Evolutionary conservation across 35 echinoderm and acorn worm species (phyloP).

Genomic region (Apostichopus parvimensis): DNA sequence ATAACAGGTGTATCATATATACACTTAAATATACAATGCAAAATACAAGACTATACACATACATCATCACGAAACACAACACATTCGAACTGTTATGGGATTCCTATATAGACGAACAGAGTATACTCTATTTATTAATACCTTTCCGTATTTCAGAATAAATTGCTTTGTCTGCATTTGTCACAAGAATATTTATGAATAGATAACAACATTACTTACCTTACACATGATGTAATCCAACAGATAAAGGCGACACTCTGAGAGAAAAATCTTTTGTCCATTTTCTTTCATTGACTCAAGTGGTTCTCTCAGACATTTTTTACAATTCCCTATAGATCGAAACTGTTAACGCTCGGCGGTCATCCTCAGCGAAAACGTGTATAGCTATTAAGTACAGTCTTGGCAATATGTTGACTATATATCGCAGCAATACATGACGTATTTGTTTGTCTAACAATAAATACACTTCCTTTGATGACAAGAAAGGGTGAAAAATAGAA

Average conservation of each 20-base stretch:
- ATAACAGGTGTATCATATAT: no score
- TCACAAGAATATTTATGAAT: no score
- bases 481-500: not conserved
- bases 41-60: no score
- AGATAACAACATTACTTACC: not conserved
- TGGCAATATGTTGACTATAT: not conserved
- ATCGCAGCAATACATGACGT: not conserved
- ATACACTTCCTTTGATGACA: slow-evolving; percentile 6
- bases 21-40: no score
- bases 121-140: no score
- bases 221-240: not conserved
- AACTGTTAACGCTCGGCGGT: not conserved
- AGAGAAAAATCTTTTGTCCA: not conserved
- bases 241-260: not conserved
- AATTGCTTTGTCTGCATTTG: no score
- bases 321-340: not conserved
- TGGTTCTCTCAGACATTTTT: not conserved
- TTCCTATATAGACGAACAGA: no score
- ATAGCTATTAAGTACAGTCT: not conserved
- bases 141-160: no score
- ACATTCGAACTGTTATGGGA: no score
- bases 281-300: not conserved
- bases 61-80: no score
- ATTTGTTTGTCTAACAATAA: slow-evolving; percentile 41
- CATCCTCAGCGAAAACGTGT: not conserved